Evolutionary conservation across 1,140 invertebrate genomes (phyloP).

Genomic region (Zaprionus ornatus): DNA sequence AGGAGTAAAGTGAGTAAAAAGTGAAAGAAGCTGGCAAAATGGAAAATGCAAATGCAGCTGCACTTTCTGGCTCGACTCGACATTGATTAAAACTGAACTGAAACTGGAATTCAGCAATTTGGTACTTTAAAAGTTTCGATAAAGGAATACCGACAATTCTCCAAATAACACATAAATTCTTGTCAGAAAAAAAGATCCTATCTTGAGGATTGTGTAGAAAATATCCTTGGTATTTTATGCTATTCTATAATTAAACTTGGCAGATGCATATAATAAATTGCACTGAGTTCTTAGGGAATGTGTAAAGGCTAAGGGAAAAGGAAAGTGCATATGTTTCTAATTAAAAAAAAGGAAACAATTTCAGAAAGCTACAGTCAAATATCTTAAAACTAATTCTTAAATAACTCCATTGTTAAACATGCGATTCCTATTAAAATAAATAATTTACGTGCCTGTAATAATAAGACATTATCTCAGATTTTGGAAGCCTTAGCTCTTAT

Average conservation of each 20-base stretch:
- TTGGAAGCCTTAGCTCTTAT: too few species aligned
- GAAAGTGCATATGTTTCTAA: neutral
- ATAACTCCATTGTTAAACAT: too few species aligned
- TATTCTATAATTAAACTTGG: neutral
- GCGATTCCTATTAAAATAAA: too few species aligned
- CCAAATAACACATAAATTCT: neutral
- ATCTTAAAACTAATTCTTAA: too few species aligned
- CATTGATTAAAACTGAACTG: slow-evolving; percentile 55
- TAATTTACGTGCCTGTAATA: too few species aligned
- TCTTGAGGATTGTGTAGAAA: neutral
- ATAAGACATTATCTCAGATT: too few species aligned
- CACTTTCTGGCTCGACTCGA: slow-evolving; percentile 35
- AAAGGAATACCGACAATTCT: neutral
- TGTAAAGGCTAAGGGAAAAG: neutral
- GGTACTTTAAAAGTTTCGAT: slow-evolving; percentile 23
- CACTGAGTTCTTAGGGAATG: neutral
- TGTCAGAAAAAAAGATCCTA: neutral
- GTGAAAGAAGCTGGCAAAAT: slow-evolving; percentile 45
- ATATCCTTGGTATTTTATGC: slow-evolving; percentile 1
- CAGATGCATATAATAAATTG: neutral
- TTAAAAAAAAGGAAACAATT: too few species aligned
- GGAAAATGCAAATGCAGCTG: slow-evolving; percentile 64
- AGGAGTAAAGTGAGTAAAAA: neutral
- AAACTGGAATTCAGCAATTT: slow-evolving; percentile 16
- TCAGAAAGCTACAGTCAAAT: too few species aligned